Evolutionary conservation across 2,888 invertebrate genomes (phyloP).

Genomic region (Tetragonisca angustula): DNA sequence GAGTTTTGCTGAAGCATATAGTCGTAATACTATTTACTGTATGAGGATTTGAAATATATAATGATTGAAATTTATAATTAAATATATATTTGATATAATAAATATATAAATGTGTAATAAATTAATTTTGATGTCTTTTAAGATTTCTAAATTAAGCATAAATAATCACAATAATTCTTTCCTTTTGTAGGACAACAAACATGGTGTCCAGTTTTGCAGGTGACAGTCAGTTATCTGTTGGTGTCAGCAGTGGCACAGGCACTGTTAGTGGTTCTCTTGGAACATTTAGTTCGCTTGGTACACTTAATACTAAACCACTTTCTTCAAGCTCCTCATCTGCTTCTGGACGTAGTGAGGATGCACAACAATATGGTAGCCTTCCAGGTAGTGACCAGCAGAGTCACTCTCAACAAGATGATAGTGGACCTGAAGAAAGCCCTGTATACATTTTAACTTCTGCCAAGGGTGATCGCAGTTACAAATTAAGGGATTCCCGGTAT

Average conservation of each 20-base stretch:
- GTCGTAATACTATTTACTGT: not conserved
- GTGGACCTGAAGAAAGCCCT: slow-evolving; percentile 82
- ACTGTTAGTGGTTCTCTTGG: slow-evolving; percentile 78
- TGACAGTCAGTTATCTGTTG: slow-evolving; percentile 69
- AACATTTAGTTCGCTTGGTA: slow-evolving; percentile 53
- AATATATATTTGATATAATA: not conserved
- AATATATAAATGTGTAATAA: not conserved
- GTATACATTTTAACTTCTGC: slow-evolving; percentile 82
- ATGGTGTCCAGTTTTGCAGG: slow-evolving; percentile 78
- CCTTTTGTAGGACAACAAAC: slow-evolving; percentile 81
- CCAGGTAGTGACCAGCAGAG: slow-evolving; percentile 80
- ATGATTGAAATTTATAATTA: too few relatives aligned
- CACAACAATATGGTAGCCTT: slow-evolving; percentile 76
- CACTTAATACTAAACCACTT: slow-evolving; percentile 73
- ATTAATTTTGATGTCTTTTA: not conserved
- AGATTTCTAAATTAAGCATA: slow-evolving; percentile 76
- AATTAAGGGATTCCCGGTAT: slow-evolving; percentile 90
- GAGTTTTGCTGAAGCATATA: not conserved
- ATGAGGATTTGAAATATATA: not conserved
- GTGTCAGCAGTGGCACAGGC: slow-evolving; percentile 71
- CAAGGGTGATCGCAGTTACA: slow-evolving; percentile 85
- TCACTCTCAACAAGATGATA: slow-evolving; percentile 82
- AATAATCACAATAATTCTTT: slow-evolving; percentile 80
- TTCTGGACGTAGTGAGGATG: slow-evolving; percentile 82
- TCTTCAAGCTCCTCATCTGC: slow-evolving; percentile 83